Base-by-base conservation (phyloP, 1,140 invertebrate genomes). In the Neotoxoptera formosana region DNA sequence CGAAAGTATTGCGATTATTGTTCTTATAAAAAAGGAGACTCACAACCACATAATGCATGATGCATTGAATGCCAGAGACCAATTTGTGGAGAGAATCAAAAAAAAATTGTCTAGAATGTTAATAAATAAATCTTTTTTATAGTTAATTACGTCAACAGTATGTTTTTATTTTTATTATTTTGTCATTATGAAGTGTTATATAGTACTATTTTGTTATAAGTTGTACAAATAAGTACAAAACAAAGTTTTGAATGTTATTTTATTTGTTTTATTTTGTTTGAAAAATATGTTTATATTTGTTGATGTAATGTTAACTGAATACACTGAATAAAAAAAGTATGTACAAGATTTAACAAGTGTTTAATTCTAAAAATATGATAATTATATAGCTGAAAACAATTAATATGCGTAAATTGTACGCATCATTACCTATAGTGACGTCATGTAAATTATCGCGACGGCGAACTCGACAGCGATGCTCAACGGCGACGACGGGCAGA, bases 1-100 rank as follows among this genome's bases (percentile, higher is more conserved):
- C 45, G 86, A 84, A 94, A 94, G n/a, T 94, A 94, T 93, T 94
- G 93, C 56, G 47, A 91, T 76, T 94, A 93, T 83, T 93, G 92
- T 94, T 88, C 93, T 56, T 81, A 53, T 51, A 91, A 94, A 93
- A 94, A 94, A 60, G 93, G 45, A 67, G 92, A 83, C 81, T 94
- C 45, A 94, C 92, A 93, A 93, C 94, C n/a, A 93, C 86, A 56
- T 93, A 94, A 36, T 94, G 92, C 86, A 56, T 93, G 93, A 36
- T 94, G 92, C 76, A 53, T 89, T 89, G 87, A 89, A 89, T 89
- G 87, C 48, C 47, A 89, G 87, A 51, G 30, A 89, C 87, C 87
- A 51, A 60, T 86, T 89, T 94, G 92, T 93, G 91, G 60, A 93
- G 92, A 76, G 45, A 84, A 93, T 56, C 51, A 51, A 30, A 93